A percentile compares a stretch with the other conserved stretches of the same genome.
Evolutionary conservation across 1,140 invertebrate species (phyloP).

Genomic region (Coboldia fuscipes): DNA sequence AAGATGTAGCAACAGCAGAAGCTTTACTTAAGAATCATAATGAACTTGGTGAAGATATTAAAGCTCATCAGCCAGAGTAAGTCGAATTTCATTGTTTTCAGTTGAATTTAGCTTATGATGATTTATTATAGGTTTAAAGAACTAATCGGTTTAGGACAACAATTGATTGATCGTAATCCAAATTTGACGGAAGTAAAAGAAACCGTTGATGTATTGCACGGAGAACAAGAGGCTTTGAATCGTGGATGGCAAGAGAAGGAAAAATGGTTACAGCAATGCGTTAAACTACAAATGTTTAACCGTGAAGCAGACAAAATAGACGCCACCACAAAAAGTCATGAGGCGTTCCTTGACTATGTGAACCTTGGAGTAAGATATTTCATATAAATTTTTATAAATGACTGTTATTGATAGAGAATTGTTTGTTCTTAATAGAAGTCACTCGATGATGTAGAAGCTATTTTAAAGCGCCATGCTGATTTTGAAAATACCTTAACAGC

Average conservation of each 20-base stretch:
- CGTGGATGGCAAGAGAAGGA: slow-evolving; percentile 66
- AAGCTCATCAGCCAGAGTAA: too few relatives aligned
- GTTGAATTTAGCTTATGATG: too few relatives aligned
- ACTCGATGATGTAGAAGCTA: slow-evolving; percentile 82
- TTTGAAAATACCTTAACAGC: slow-evolving; percentile 83
- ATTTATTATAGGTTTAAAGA: slow-evolving; percentile 46
- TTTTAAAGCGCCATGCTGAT: slow-evolving; percentile 84
- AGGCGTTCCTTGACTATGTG: slow-evolving; percentile 77
- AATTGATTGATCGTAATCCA: slow-evolving; percentile 47
- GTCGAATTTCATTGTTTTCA: background rate
- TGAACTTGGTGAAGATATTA: slow-evolving; percentile 80
- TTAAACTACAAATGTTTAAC: slow-evolving; percentile 80
- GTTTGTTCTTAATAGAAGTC: slow-evolving; percentile 37
- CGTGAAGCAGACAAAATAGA: slow-evolving; percentile 94
- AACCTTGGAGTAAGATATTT: slow-evolving; percentile 54
- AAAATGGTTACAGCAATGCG: slow-evolving; percentile 58
- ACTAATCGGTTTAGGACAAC: slow-evolving; percentile 51
- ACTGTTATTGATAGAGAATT: background rate
- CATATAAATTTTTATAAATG: background rate
- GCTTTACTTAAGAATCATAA: slow-evolving; percentile 74
- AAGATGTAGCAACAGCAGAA: slow-evolving; percentile 80
- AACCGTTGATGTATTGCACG: slow-evolving; percentile 45
- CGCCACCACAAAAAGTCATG: slow-evolving; percentile 80
- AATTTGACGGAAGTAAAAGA: slow-evolving; percentile 43
- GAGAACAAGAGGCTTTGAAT: slow-evolving; percentile 52